Conservation (phyloP, 2,888 invertebrate species). For the Acanthacorydalis orientalis region DNA sequence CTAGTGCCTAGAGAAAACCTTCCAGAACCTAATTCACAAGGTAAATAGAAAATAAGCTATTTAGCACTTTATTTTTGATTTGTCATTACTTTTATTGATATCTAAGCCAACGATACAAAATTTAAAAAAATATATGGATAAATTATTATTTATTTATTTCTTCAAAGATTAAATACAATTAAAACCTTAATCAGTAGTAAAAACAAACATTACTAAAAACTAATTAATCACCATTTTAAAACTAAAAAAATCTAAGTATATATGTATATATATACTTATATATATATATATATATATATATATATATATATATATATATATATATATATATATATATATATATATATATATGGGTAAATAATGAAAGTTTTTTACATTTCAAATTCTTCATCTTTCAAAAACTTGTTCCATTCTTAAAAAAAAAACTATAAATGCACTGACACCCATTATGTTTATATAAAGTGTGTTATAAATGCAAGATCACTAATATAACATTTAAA, state of each 20-base stretch:
- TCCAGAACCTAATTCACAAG: constrained; percentile 97
- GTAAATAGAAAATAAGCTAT: constrained; percentile 29
- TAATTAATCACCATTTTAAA: neutral
- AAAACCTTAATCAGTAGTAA: neutral
- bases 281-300: too few relatives aligned
- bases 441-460: too few relatives aligned
- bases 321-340: too few relatives aligned
- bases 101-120: too few relatives aligned
- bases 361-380: too few relatives aligned
- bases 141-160: neutral
- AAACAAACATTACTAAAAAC: neutral
- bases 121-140: neutral
- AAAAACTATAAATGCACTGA: too few relatives aligned
- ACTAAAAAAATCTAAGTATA: neutral
- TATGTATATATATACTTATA: neutral
- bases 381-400: too few relatives aligned
- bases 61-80: neutral
- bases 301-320: too few relatives aligned
- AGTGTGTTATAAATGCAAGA: too few relatives aligned
- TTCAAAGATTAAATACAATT: neutral
- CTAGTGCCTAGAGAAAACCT: constrained; percentile 97
- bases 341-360: too few relatives aligned
- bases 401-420: too few relatives aligned
- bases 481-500: too few relatives aligned
- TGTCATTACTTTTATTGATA: neutral